phyloP scores from a whole-genome alignment of 2,113 vertebrate species.

The Aegypius monachus region DNA sequence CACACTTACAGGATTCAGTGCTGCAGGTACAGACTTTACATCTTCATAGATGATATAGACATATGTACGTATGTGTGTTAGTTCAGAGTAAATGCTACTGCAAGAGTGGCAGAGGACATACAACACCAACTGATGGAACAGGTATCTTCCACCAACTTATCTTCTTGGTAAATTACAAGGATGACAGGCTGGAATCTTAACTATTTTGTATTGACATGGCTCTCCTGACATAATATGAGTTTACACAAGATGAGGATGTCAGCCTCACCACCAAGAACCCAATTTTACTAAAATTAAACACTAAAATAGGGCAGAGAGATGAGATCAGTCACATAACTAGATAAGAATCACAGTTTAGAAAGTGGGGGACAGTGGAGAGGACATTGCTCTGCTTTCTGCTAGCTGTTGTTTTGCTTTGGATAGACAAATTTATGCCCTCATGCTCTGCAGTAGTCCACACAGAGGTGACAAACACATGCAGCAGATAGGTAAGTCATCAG shows the following conservation, averaged over 20 bases:
- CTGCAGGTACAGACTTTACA: not conserved
- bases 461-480: not conserved
- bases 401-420: not conserved
- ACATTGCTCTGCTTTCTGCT: not conserved
- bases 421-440: not conserved
- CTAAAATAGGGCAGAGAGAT: constrained; percentile 8
- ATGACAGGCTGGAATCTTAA: not conserved
- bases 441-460: not conserved
- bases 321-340: not conserved
- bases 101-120: not conserved
- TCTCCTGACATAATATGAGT: not conserved
- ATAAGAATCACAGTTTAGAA: not conserved
- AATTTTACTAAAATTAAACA: not conserved
- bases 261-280: not conserved
- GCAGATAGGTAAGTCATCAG: not conserved
- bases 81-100: not conserved
- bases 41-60: not conserved
- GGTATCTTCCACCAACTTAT: not conserved
- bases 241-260: not conserved
- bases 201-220: not conserved
- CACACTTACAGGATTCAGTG: not conserved
- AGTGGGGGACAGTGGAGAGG: not conserved
- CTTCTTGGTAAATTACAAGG: not conserved
- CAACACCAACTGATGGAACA: not conserved
- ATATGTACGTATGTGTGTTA: not conserved